Evolutionary conservation across 2,888 invertebrate genomes (phyloP).

Genomic region (Acanthoscelides obtectus): DNA sequence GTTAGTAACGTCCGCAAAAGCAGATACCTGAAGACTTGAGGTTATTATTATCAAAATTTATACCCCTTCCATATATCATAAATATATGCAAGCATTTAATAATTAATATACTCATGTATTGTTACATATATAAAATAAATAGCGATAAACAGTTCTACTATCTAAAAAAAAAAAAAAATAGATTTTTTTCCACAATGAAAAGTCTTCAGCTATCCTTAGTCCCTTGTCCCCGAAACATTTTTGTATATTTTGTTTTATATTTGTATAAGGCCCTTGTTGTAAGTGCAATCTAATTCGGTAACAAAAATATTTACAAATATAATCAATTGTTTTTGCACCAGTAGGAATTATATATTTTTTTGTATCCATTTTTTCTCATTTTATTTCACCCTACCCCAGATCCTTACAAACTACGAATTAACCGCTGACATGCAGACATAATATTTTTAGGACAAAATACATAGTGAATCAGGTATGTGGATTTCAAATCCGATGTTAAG

Average conservation of each 20-base stretch:
- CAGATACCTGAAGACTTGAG: not conserved
- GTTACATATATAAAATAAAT: not conserved
- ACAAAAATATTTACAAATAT: constrained; percentile 37
- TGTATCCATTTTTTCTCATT: constrained; percentile 33
- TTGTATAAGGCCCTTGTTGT: constrained; percentile 11
- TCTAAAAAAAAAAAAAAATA: not conserved
- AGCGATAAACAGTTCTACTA: not conserved
- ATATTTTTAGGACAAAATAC: too few relatives aligned
- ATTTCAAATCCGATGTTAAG: too few relatives aligned
- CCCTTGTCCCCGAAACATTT: constrained; percentile 15
- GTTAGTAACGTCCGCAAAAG: constrained; percentile 20
- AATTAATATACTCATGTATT: not conserved
- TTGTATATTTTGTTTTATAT: constrained; percentile 18
- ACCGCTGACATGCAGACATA: too few relatives aligned
- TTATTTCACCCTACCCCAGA: constrained; percentile 9
- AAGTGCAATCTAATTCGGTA: constrained; percentile 35
- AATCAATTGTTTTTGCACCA: constrained; percentile 38
- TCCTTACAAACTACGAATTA: not conserved
- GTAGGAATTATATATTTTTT: constrained; percentile 42
- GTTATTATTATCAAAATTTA: not conserved
- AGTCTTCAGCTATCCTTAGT: not conserved
- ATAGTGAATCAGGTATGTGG: too few relatives aligned
- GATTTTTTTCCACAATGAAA: constrained; percentile 25
- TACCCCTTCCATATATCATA: not conserved
- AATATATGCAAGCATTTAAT: not conserved